These are phyloP conservation scores for Notothenia coriiceps DNA, from an alignment of 2,113 vertebrate species.

Conservation along the genomic window DNA sequence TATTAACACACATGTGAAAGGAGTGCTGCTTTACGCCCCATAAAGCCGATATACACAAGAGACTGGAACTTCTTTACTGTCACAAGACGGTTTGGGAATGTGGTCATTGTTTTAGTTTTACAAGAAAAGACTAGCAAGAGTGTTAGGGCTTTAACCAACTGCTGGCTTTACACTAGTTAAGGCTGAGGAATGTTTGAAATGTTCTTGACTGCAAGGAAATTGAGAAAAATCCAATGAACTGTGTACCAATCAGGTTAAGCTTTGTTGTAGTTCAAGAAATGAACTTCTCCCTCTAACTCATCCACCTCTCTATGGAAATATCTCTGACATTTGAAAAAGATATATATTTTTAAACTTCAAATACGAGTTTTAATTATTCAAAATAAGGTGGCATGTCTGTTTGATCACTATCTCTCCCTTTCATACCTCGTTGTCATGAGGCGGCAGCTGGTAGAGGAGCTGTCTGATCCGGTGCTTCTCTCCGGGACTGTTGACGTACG, in stretches of 20 bases:
- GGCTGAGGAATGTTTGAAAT: too few species aligned
- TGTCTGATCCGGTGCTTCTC: constrained; percentile 96
- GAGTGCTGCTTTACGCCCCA: constrained; percentile 60
- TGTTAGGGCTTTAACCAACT: constrained; percentile 47
- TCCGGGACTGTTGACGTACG: constrained; percentile 94
- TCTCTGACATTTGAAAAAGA: background rate
- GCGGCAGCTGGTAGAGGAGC: constrained; percentile 95
- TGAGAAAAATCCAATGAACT: too few species aligned
- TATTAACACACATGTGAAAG: constrained; percentile 69
- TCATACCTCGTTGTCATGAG: constrained; percentile 95
- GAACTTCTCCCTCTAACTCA: too few species aligned
- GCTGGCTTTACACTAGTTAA: constrained; percentile 9
- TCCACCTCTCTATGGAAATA: too few species aligned
- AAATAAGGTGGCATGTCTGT: background rate
- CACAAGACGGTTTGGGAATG: constrained; percentile 30
- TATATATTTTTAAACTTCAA: background rate
- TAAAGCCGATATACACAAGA: constrained; percentile 58
- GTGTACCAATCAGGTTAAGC: too few species aligned
- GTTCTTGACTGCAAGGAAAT: too few species aligned
- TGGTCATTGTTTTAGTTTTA: constrained; percentile 54
- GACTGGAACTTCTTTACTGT: constrained; percentile 54
- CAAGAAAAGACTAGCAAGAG: background rate
- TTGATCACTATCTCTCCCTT: background rate
- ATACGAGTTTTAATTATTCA: background rate
- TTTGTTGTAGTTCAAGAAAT: too few species aligned